Evolutionary conservation across 1,140 invertebrate species (phyloP).

Genomic region (Rhopalosiphum maidis): DNA sequence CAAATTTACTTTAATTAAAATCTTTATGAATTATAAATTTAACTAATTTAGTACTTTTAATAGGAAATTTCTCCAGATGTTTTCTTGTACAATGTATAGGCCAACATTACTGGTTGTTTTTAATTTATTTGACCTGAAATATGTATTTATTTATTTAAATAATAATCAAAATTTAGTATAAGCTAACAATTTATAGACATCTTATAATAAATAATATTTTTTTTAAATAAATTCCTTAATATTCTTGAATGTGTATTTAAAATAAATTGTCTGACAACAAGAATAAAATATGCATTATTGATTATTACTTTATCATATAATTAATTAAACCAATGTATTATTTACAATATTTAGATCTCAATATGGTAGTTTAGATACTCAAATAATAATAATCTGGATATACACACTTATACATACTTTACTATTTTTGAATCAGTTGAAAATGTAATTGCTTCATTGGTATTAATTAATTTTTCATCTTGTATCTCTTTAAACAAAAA

Average conservation of each 20-base stretch:
- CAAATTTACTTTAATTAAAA: too few relatives aligned
- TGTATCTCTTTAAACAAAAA: background rate
- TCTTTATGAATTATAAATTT: background rate
- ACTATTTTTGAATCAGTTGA: background rate
- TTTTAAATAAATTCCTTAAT: too few relatives aligned
- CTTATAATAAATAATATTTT: too few relatives aligned
- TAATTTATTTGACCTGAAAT: background rate
- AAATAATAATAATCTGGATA: too few relatives aligned
- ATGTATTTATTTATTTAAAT: background rate
- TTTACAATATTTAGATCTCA: too few relatives aligned
- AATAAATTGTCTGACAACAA: too few relatives aligned
- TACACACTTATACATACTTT: background rate
- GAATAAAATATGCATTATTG: too few relatives aligned
- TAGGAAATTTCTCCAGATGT: slow-evolving; percentile 7
- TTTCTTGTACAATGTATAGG: background rate
- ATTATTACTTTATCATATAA: too few relatives aligned
- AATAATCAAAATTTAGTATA: background rate
- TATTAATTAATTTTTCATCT: background rate
- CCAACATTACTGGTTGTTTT: background rate
- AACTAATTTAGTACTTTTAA: background rate
- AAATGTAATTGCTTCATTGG: background rate
- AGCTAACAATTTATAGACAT: background rate
- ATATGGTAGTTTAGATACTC: too few relatives aligned
- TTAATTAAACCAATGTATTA: too few relatives aligned
- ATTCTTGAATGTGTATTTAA: too few relatives aligned